Conservation (phyloP, 2,113 vertebrate genomes). For the Thryonomys swinderianus region DNA sequence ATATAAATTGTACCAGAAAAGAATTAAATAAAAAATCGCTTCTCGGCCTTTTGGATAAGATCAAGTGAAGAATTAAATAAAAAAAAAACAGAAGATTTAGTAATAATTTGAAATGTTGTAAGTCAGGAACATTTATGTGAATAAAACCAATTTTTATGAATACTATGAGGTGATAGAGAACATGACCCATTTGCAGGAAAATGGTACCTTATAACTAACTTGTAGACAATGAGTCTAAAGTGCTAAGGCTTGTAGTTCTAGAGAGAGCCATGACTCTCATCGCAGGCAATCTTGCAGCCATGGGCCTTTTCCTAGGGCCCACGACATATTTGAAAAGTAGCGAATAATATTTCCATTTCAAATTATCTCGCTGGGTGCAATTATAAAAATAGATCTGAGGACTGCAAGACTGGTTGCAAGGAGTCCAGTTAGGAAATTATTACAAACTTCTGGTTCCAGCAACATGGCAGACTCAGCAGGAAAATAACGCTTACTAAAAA, state of each 20-base stretch:
- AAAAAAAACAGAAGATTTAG: neutral
- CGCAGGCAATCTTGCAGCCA: neutral
- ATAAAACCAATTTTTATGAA: slow-evolving; percentile 3
- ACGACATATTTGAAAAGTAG: slow-evolving; percentile 24
- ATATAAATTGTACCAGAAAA: too few relatives aligned
- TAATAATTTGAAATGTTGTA: slow-evolving; percentile 21
- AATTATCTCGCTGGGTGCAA: slow-evolving; percentile 37
- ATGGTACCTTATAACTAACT: neutral
- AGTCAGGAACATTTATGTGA: neutral
- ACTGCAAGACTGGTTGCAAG: neutral
- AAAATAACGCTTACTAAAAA: neutral
- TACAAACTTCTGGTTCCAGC: slow-evolving; percentile 29
- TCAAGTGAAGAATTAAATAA: neutral
- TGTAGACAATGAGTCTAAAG: neutral
- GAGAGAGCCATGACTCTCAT: neutral
- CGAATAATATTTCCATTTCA: slow-evolving; percentile 35
- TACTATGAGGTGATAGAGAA: neutral
- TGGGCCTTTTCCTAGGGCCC: neutral
- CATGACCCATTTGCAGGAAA: neutral
- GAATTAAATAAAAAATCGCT: too few relatives aligned
- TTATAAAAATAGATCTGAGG: slow-evolving; percentile 41
- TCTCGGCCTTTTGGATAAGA: too few relatives aligned
- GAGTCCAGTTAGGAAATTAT: neutral
- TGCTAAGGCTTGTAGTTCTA: neutral
- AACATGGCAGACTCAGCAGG: neutral